Evolutionary conservation across 2,888 invertebrate species (phyloP), one percentile per base, ranked within the genome.

Genomic region (Eupsilia transversa): DNA sequence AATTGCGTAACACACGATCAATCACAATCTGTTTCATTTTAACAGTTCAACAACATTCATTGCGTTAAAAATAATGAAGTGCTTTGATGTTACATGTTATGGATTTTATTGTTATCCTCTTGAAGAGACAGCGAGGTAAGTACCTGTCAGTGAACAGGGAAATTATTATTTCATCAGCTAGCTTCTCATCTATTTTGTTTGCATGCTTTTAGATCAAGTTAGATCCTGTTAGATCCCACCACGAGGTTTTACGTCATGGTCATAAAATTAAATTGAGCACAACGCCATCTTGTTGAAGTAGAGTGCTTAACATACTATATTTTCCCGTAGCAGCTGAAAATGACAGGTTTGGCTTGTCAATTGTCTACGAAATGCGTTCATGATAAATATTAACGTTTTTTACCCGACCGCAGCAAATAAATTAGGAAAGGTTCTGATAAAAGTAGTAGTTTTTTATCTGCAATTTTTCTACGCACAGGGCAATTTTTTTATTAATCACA

Each of bases 351-450:
- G 12, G 9, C 1, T 35, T 46, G 23, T 27, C 27, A 77, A 46
- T 70, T 79, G 56, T 81, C 46, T 81, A 76, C 64, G 46, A n/a
- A 35, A 54, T 43, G 56, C 75, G 59, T 79, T 81, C 81, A 75
- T 38, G 6, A 43, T 6, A 46, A 46, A 9, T 38, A 9, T 38
- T 35, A 20, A n/a, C n/a, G n/a, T n/a, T n/a, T n/a, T 41, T 10
- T 59, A 59, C 3, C 17, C 10, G 12, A 41, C 52, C 4, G 41
- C 17, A 20, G 27, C 33, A 46, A 46, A 23, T n/a, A 35, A 23
- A 35, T n/a, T 14, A 35, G 7, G 3, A 33, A 35, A 17, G 14
- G 30, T 57, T 33, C 17, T 27, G 23, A 23, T 23, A 49, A 23
- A 49, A 49, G 9, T 9, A 23, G 3, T 23, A 49, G 46, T 12